Base-by-base conservation (phyloP, 2,797 vertebrate genomes). In the Lithobates sylvaticus region DNA sequence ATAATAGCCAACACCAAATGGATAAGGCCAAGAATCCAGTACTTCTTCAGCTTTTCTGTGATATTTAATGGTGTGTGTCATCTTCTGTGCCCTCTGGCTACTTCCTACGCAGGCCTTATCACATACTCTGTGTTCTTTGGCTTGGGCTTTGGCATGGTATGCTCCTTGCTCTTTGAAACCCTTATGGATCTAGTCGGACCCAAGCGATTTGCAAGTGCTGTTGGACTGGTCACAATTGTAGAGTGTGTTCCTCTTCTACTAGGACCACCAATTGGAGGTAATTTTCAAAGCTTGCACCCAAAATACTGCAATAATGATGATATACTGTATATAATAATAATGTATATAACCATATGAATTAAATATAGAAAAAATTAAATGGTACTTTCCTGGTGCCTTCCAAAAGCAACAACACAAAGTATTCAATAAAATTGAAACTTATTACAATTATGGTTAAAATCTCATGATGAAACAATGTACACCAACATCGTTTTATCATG, bases 221-320 rank as follows among this genome's bases (percentile, higher is more conserved):
- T 97, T 1, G 95, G 95, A 81, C 90, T 96, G 23, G 94, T 96
- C 90, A 97, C 96, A 78, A 94, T 97, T 50, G 93, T 95, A 0
- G 94, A 96, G 89, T 96, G 95, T 89, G 93, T 95, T 87, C 94
- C 95, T 0, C 93, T 97, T 67, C 90, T 96, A 15, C 90, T 96
- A 75, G 95, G 95, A 72, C 94, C 96, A 0, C 96, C 96, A 0
- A 86, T 95, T 15, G 96, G 95, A 93, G 97, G 97, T 97, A 93
- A 92, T 42, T 73, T 44, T 3, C 15, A 3, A 42, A 71, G 23
- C 32, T 16, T 34, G 16, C 13, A 32, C 16, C 13, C 13, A 36
- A 36, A 70, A 70, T 23, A 61, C 21, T 8, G 5, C 1, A 18
- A 54, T 54, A 21, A 54, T 54, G 50, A 54, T 54, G 50, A 54